phyloP scores from a whole-genome alignment of 1,140 invertebrate genomes.

The Schlechtendalia chinensis region DNA sequence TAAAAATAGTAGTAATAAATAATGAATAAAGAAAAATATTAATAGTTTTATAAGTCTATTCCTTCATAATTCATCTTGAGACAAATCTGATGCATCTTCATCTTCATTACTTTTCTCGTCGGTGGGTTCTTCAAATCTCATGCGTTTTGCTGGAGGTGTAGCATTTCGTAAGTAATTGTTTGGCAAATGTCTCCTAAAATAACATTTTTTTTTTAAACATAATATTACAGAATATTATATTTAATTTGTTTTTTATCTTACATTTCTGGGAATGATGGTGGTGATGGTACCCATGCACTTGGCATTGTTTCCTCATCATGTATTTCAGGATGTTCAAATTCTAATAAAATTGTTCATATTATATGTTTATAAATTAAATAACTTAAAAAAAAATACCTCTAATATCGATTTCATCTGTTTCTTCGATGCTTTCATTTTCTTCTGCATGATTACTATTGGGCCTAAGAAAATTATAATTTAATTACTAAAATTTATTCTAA shows the following conservation, averaged over 20 bases:
- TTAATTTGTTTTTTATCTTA: conserved; percentile 1
- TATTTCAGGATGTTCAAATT: conserved; percentile 33
- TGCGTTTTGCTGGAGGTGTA: conserved; percentile 22
- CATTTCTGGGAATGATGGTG: not conserved
- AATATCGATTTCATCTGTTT: not conserved
- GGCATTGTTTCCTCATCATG: conserved; percentile 44
- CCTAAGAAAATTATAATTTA: not conserved
- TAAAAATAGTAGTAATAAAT: too few relatives aligned
- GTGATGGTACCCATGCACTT: conserved; percentile 24
- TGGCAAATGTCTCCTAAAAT: not conserved
- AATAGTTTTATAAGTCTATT: not conserved
- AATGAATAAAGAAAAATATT: not conserved
- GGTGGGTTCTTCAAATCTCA: not conserved
- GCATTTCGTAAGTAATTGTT: not conserved
- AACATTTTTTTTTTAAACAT: not conserved
- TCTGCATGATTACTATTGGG: not conserved
- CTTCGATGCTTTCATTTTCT: conserved; percentile 13
- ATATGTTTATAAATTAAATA: not conserved
- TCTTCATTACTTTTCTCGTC: conserved; percentile 27
- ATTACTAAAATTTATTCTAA: not conserved
- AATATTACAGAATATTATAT: too few relatives aligned
- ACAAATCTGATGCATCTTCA: conserved; percentile 18
- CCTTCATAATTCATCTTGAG: conserved; percentile 18
- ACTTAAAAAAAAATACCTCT: not conserved
- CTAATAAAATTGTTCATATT: not conserved